Percentiles rank a stretch among this genome's conserved stretches.
Conservation (phyloP, 2,888 invertebrate genomes). For the Melieria omissa region DNA sequence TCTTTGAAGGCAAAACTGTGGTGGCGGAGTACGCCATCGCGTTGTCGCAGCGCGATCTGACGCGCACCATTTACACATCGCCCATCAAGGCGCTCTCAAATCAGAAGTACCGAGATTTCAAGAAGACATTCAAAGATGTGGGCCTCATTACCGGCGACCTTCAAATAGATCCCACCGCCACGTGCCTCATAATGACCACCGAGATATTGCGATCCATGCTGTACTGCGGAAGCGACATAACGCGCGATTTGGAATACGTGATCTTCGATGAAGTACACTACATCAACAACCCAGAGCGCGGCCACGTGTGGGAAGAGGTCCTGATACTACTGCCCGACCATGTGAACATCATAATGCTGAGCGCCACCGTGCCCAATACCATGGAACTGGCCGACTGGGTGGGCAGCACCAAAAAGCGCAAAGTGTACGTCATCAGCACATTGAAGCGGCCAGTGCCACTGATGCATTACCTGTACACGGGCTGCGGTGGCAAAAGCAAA, state of each 20-base stretch:
- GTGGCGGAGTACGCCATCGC: constrained; percentile 99
- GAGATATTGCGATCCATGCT: constrained; percentile 98
- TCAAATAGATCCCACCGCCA: constrained; percentile 92
- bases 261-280: constrained; percentile 99
- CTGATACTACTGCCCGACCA: constrained; percentile 94
- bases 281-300: constrained; percentile 96
- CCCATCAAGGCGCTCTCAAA: constrained; percentile 99
- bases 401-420: constrained; percentile 85
- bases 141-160: constrained; percentile 95
- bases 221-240: constrained; percentile 92
- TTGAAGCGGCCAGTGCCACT: constrained; percentile 93
- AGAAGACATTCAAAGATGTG: constrained; percentile 89
- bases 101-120: constrained; percentile 98
- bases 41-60: constrained; percentile 90
- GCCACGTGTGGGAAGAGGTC: constrained; percentile 99
- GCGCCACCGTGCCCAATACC: constrained; percentile 98
- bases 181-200: constrained; percentile 99
- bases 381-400: constrained; percentile 96
- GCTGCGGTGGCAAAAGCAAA: constrained; percentile 74
- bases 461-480: constrained; percentile 91
- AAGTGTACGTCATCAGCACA: constrained; percentile 94
- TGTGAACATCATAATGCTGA: constrained; percentile 95
- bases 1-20: constrained; percentile 80
- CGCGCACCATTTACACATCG: constrained; percentile 95
- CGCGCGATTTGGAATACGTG: constrained; percentile 96